Conservation (phyloP, 2,797 vertebrate species). For the Acrossocheilus wenchowensis region DNA sequence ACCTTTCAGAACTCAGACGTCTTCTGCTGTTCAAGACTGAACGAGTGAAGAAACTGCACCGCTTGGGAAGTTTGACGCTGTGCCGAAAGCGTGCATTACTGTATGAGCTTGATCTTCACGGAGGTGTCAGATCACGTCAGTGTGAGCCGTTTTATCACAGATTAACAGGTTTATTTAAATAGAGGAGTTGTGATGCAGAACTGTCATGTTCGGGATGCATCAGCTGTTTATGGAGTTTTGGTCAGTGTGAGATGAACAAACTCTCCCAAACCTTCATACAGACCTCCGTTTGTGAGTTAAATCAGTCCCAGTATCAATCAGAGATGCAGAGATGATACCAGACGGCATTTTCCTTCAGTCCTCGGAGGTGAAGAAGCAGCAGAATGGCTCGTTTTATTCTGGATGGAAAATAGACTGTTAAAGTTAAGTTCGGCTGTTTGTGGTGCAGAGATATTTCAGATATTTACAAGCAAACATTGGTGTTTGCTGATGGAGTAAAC, state of each 20-base stretch:
- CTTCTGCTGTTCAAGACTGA: neutral
- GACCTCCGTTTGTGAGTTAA: neutral
- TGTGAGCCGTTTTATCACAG: neutral
- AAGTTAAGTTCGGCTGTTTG: neutral
- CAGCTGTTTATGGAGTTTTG: neutral
- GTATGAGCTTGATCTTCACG: neutral
- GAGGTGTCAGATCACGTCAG: neutral
- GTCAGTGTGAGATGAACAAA: neutral
- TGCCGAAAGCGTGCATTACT: neutral
- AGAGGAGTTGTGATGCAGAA: neutral
- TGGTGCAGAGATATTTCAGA: too few species aligned
- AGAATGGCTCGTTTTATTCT: neutral
- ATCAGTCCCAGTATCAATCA: neutral
- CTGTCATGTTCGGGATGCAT: neutral
- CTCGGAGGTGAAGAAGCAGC: neutral
- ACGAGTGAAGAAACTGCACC: neutral
- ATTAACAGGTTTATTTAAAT: slow-evolving; percentile 16
- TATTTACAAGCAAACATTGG: neutral
- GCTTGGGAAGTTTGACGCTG: neutral
- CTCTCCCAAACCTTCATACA: neutral
- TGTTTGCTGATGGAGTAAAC: neutral
- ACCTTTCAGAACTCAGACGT: neutral
- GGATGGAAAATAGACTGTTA: neutral
- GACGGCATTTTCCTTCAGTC: neutral
- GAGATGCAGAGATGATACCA: neutral